phyloP scores from a whole-genome alignment of 2,888 invertebrate genomes.

The Clostera curtula region DNA sequence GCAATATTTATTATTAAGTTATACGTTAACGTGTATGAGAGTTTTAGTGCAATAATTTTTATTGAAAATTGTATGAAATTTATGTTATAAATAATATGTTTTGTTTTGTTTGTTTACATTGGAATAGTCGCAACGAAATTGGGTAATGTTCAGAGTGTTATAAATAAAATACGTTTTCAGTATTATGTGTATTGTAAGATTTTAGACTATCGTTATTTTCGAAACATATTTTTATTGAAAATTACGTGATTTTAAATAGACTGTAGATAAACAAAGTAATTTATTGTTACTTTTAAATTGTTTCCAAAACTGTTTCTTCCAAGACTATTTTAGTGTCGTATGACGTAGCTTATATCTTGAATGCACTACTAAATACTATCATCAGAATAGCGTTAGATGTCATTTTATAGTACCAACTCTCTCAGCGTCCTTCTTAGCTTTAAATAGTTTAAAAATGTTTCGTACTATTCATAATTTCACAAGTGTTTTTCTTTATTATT shows the following conservation, averaged over 20 bases:
- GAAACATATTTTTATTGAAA: conserved; percentile 53
- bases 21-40: conserved; percentile 54
- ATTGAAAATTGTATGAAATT: conserved; percentile 68
- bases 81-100: conserved; percentile 55
- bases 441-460: conserved; percentile 52
- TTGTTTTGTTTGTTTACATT: conserved; percentile 59
- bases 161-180: conserved; percentile 62
- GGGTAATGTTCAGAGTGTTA: conserved; percentile 46
- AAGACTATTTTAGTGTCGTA: conserved; percentile 43
- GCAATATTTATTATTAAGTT: conserved; percentile 74
- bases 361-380: no score
- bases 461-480: conserved; percentile 19
- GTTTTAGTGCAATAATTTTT: conserved; percentile 73
- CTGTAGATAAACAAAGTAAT: conserved; percentile 64
- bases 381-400: conserved; percentile 41
- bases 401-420: conserved; percentile 40
- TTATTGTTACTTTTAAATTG: conserved; percentile 70
- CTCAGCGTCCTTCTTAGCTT: conserved; percentile 67
- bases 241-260: conserved; percentile 64
- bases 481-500: no score
- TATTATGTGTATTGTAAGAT: conserved; percentile 68
- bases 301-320: conserved; percentile 64
- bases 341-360: conserved; percentile 22
- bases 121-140: conserved; percentile 41
- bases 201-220: conserved; percentile 59